phyloP scores from a whole-genome alignment of 2,797 vertebrate genomes.

The Glyptemys insculpta region DNA sequence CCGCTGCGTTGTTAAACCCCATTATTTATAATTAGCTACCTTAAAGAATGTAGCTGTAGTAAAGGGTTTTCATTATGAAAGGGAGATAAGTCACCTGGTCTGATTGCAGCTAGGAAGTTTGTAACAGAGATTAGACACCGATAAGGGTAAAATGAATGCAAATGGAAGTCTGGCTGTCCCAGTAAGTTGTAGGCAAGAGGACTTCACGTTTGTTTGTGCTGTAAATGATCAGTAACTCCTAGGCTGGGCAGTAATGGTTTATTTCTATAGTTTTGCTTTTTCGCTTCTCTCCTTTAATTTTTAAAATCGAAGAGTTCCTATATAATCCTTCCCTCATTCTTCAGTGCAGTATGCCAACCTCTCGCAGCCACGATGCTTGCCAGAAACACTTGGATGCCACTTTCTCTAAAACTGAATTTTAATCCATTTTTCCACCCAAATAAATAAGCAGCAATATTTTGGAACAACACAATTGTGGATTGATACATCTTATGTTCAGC shows the following conservation, averaged over 20 bases:
- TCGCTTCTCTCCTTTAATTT: neutral
- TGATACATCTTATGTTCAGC: neutral
- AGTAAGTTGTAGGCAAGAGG: neutral
- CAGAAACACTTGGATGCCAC: accelerated
- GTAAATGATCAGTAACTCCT: neutral
- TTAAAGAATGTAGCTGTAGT: neutral
- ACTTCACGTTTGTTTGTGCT: neutral
- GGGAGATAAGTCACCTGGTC: accelerated
- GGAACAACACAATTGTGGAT: neutral
- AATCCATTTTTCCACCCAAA: neutral
- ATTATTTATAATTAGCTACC: neutral
- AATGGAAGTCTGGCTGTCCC: neutral
- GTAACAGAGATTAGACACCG: neutral
- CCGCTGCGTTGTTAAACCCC: neutral
- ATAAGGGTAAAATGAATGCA: neutral
- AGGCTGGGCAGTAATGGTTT: neutral
- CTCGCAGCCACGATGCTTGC: neutral
- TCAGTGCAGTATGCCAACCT: neutral
- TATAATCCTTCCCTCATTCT: neutral
- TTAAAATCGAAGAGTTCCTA: neutral
- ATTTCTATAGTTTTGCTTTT: neutral
- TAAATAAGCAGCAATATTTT: neutral
- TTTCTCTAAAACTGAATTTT: neutral
- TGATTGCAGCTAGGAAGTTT: neutral
- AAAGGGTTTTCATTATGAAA: neutral